Percentiles rank a stretch among this genome's conserved stretches.
phyloP scores from a whole-genome alignment of 2,113 vertebrate species.

The Australoheros scitulus region DNA sequence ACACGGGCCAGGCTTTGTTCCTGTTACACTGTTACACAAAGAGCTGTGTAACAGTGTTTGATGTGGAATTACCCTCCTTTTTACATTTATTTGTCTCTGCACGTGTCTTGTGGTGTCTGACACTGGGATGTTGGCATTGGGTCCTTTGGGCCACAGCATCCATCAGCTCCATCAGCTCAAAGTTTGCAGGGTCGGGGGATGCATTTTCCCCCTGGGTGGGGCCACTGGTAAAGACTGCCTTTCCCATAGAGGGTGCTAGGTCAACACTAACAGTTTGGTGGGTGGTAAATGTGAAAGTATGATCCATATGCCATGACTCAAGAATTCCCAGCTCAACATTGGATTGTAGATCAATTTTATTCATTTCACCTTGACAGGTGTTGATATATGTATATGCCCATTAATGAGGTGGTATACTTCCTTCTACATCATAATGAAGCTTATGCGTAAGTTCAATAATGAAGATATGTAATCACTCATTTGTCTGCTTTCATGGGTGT shows the following conservation, averaged over 20 bases:
- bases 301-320: neutral
- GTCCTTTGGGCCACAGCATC: neutral
- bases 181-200: neutral
- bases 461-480: too few relatives aligned
- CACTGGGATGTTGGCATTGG: neutral
- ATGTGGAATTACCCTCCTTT: neutral
- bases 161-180: neutral
- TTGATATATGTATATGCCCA: neutral
- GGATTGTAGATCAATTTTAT: neutral
- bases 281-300: neutral
- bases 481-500: too few relatives aligned
- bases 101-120: neutral
- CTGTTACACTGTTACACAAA: conserved; percentile 1
- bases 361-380: neutral
- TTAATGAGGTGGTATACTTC: neutral
- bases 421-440: neutral
- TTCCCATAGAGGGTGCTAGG: neutral
- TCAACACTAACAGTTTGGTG: neutral
- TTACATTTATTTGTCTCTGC: neutral
- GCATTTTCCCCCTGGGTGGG: neutral
- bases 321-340: neutral
- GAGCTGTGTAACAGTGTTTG: neutral
- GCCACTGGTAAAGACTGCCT: neutral
- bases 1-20: too few relatives aligned
- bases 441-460: too few relatives aligned